These are phyloP conservation scores for Melanostoma mellinum DNA, from an alignment of 2,888 invertebrate genomes.

Conservation along the genomic window DNA sequence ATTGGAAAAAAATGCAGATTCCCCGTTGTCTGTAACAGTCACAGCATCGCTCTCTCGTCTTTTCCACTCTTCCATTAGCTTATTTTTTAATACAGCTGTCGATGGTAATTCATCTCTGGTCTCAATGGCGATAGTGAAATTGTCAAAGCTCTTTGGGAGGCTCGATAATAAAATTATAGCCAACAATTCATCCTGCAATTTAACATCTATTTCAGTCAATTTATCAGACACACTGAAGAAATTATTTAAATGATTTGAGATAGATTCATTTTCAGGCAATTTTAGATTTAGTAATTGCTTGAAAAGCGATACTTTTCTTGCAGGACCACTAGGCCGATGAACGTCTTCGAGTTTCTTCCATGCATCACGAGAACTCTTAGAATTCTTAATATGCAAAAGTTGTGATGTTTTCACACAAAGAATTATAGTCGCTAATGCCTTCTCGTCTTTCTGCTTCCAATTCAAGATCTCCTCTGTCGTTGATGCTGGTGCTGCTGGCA, in stretches of 20 bases:
- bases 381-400: constrained; percentile 14
- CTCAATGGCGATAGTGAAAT: too few species aligned
- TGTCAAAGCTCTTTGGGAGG: too few species aligned
- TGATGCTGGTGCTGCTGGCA: too few species aligned
- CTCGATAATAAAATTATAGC: too few species aligned
- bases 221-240: background rate
- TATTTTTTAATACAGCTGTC: too few species aligned
- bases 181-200: constrained; percentile 4
- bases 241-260: constrained; percentile 14
- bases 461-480: background rate
- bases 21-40: too few species aligned
- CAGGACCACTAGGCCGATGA: constrained; percentile 3
- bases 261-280: background rate
- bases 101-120: too few species aligned
- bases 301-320: constrained; percentile 15
- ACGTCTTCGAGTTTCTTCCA: background rate
- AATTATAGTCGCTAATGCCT: constrained; percentile 15
- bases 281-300: constrained; percentile 17
- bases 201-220: constrained; percentile 21
- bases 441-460: constrained; percentile 8
- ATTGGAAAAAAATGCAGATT: too few species aligned
- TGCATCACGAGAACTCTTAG: background rate
- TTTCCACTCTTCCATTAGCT: too few species aligned
- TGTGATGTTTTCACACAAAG: constrained; percentile 11
- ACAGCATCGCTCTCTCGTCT: too few species aligned